These are phyloP conservation scores for Rhagonycha fulva DNA, from an alignment of 2,888 invertebrate genomes.

Conservation along the genomic window DNA sequence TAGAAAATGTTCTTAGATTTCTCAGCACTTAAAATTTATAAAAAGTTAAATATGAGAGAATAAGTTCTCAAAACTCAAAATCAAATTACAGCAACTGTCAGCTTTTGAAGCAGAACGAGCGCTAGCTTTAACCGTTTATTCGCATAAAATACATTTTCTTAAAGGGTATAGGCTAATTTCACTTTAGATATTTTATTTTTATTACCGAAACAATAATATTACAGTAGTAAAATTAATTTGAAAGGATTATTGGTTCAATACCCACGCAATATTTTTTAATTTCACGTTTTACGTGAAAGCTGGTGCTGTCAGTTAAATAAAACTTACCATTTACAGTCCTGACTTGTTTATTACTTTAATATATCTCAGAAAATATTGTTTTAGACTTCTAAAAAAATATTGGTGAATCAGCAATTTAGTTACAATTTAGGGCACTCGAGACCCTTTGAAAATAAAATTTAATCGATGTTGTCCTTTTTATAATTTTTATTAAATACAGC, in stretches of 20 bases:
- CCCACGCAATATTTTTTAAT: neutral
- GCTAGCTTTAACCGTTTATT: neutral
- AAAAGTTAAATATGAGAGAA: conserved; percentile 9
- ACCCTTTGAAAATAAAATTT: neutral
- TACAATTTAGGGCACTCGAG: neutral
- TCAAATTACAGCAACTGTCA: conserved; percentile 10
- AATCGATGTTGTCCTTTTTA: neutral
- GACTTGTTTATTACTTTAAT: neutral
- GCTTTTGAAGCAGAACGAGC: conserved; percentile 14
- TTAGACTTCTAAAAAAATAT: no score
- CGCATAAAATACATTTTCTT: conserved; percentile 1
- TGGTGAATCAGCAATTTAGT: neutral
- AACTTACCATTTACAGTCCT: neutral
- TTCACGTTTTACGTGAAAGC: neutral
- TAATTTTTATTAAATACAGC: no score
- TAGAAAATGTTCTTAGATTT: neutral
- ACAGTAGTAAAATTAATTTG: neutral
- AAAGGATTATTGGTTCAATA: neutral
- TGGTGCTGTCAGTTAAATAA: neutral
- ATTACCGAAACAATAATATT: neutral
- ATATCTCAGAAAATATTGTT: neutral
- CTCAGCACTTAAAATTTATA: conserved; percentile 3
- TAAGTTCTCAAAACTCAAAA: conserved; percentile 12
- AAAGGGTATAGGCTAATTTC: conserved; percentile 5
- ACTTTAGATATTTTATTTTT: neutral